phyloP scores from a whole-genome alignment of 2,888 invertebrate genomes.

The Caenorhabditis panamensis region DNA sequence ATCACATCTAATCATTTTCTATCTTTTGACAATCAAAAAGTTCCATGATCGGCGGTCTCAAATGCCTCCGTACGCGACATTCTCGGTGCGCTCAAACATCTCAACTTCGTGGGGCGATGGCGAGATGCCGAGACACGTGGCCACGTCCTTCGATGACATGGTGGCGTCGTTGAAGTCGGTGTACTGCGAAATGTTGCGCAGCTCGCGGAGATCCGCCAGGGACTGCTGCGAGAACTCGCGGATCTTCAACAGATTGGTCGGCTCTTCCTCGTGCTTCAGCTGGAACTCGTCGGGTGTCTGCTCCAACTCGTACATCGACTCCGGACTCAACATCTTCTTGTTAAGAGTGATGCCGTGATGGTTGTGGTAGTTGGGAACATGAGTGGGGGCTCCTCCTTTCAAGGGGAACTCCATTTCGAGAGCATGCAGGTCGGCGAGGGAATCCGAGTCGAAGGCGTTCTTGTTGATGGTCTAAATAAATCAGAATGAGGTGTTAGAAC shows the following conservation, averaged over 20 bases:
- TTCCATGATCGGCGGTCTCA: slow-evolving; percentile 6
- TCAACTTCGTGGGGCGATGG: too few species aligned
- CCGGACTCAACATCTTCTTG: slow-evolving; percentile 50
- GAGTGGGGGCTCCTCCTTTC: too few species aligned
- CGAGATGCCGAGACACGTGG: slow-evolving; percentile 44
- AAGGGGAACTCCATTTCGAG: too few species aligned
- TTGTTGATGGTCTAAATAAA: slow-evolving; percentile 52
- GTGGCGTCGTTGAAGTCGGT: slow-evolving; percentile 22
- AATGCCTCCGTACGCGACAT: slow-evolving; percentile 45
- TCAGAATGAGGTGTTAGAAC: too few species aligned
- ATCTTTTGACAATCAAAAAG: background rate
- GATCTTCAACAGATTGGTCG: too few species aligned
- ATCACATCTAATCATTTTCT: background rate
- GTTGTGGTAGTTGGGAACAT: background rate
- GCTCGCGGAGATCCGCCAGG: too few species aligned
- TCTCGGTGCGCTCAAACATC: slow-evolving; percentile 47
- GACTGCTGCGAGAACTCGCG: too few species aligned
- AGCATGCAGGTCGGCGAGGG: slow-evolving; percentile 16
- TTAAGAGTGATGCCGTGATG: slow-evolving; percentile 17
- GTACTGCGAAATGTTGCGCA: too few species aligned
- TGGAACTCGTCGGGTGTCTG: slow-evolving; percentile 22
- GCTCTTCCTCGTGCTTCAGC: too few species aligned
- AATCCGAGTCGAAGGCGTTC: slow-evolving; percentile 18
- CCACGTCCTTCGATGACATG: slow-evolving; percentile 35
- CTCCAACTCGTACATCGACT: slow-evolving; percentile 54